Evolutionary conservation across 2,113 vertebrate genomes (phyloP).

Genomic region (Neodontobutis hainanensis): DNA sequence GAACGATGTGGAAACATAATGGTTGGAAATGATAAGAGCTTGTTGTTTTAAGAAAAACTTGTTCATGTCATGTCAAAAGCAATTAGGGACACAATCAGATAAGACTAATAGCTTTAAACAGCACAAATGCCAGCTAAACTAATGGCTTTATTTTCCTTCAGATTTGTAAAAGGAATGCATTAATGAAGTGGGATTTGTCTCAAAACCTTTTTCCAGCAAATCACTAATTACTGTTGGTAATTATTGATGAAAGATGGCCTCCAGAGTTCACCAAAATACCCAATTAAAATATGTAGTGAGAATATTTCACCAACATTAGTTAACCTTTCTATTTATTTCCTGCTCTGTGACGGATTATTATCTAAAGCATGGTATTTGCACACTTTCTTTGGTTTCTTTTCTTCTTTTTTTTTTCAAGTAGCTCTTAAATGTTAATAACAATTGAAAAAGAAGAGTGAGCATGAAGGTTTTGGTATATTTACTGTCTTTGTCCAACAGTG

Average conservation of each 20-base stretch:
- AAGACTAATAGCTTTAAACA: not conserved
- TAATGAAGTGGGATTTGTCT: not conserved
- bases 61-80: conserved; percentile 10
- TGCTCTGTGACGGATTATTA: too few relatives aligned
- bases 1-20: conserved; percentile 6
- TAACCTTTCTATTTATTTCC: too few relatives aligned
- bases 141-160: conserved; percentile 12
- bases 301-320: too few relatives aligned
- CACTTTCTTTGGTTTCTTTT: too few relatives aligned
- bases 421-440: too few relatives aligned
- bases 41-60: conserved; percentile 20
- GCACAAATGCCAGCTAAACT: conserved; percentile 14
- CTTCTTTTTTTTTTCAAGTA: too few relatives aligned
- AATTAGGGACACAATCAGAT: not conserved
- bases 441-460: too few relatives aligned
- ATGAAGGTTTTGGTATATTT: not conserved
- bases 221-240: too few relatives aligned
- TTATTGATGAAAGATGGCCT: too few relatives aligned
- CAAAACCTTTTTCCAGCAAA: too few relatives aligned
- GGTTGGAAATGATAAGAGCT: conserved; percentile 27
- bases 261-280: too few relatives aligned
- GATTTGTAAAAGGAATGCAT: not conserved
- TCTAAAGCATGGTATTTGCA: not conserved
- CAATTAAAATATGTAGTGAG: too few relatives aligned
- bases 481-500: not conserved